Percentiles rank a stretch among this genome's conserved stretches.
These are phyloP conservation scores for Penaeus vannamei DNA, from an alignment of 1,140 invertebrate genomes.

Conservation along the genomic window DNA sequence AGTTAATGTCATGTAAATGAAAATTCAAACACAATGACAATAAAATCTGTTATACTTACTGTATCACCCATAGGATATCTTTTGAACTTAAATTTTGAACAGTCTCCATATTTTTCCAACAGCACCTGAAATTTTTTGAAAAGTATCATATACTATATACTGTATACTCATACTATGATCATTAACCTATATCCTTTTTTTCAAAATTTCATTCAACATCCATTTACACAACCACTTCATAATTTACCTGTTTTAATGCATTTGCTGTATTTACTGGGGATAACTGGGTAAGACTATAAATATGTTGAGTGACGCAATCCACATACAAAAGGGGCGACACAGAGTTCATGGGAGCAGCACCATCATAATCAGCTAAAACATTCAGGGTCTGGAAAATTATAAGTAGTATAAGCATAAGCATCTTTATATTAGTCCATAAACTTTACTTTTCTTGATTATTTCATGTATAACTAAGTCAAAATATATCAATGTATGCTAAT, in stretches of 20 bases:
- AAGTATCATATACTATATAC: constrained; percentile 12
- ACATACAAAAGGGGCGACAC: constrained; percentile 68
- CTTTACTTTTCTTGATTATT: too few relatives aligned
- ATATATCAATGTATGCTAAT: too few relatives aligned
- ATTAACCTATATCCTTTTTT: background rate
- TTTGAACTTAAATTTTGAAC: constrained; percentile 76
- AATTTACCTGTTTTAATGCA: constrained; percentile 67
- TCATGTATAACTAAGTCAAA: too few relatives aligned
- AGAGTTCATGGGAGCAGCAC: constrained; percentile 10
- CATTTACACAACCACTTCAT: background rate
- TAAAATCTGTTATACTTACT: constrained; percentile 69
- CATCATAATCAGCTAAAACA: constrained; percentile 40
- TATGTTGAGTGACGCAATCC: constrained; percentile 77
- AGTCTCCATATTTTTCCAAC: constrained; percentile 82
- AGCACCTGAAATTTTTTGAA: constrained; percentile 78
- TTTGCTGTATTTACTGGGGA: constrained; percentile 79
- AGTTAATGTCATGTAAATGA: background rate
- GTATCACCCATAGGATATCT: constrained; percentile 81
- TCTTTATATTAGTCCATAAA: too few relatives aligned
- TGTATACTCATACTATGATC: background rate
- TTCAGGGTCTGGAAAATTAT: constrained; percentile 47
- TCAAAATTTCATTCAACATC: background rate
- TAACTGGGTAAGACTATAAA: constrained; percentile 83
- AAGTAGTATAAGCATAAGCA: background rate
- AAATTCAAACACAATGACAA: background rate